A percentile compares a stretch with the other conserved stretches of the same genome.
Conservation (phyloP, 1,140 invertebrate genomes). For the Heliconius hermathena region DNA sequence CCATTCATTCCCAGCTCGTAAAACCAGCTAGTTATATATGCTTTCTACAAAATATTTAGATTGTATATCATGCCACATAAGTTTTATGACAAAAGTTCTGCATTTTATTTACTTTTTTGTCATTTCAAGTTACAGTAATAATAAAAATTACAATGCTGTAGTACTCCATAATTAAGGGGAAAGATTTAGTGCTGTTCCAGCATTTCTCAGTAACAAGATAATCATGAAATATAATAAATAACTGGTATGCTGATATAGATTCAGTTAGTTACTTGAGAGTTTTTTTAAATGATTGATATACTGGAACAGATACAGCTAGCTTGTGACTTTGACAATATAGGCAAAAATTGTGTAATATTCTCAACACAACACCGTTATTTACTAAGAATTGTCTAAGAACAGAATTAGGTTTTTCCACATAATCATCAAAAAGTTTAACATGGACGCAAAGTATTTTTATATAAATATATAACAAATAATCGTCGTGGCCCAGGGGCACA, state of each 20-base stretch:
- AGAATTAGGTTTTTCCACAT: too few species aligned
- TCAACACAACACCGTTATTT: too few species aligned
- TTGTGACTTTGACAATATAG: too few species aligned
- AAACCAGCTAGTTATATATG: neutral
- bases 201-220: neutral
- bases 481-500: too few species aligned
- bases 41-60: neutral
- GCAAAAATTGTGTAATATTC: too few species aligned
- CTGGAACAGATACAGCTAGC: neutral
- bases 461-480: too few species aligned
- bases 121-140: neutral
- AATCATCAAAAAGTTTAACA: too few species aligned
- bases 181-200: neutral
- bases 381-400: too few species aligned
- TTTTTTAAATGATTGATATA: neutral
- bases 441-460: too few species aligned
- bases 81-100: neutral
- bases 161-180: neutral
- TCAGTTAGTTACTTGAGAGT: too few species aligned
- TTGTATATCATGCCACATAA: neutral
- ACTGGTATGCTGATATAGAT: too few species aligned
- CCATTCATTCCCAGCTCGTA: conserved; percentile 10
- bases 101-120: neutral
- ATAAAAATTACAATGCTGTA: conserved; percentile 3
- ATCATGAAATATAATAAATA: neutral